Percentiles rank a stretch among this genome's conserved stretches.
Conservation (phyloP, 2,888 invertebrate species). For the Atethmia centrago region DNA sequence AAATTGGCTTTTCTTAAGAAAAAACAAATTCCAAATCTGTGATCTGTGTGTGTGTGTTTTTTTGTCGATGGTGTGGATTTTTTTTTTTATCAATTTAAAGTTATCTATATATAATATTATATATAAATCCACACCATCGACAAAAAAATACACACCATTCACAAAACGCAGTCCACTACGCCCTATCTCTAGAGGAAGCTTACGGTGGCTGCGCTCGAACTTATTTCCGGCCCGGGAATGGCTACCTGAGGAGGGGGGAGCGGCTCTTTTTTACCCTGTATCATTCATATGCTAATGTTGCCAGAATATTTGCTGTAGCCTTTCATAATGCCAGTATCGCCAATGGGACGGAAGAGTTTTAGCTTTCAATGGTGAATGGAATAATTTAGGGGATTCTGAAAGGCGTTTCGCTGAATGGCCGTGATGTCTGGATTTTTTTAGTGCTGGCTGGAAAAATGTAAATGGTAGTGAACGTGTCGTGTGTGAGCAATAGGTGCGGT, state of each 20-base stretch:
- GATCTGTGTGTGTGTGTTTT: no score
- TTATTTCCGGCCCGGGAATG: constrained; percentile 82
- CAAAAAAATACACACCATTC: background rate
- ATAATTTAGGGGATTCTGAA: constrained; percentile 56
- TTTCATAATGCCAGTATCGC: constrained; percentile 62
- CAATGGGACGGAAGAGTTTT: constrained; percentile 67
- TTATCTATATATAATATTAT: no score
- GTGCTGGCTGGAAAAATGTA: background rate
- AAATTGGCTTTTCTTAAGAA: no score
- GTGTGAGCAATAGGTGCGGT: background rate
- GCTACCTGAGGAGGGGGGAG: constrained; percentile 77
- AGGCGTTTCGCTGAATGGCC: constrained; percentile 36
- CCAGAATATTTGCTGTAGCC: constrained; percentile 75
- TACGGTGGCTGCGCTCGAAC: constrained; percentile 71
- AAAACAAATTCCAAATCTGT: no score
- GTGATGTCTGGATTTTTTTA: constrained; percentile 47
- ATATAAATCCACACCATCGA: no score
- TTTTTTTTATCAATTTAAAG: no score
- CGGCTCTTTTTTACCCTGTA: constrained; percentile 79
- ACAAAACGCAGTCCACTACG: constrained; percentile 64
- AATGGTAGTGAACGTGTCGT: background rate
- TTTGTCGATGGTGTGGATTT: no score
- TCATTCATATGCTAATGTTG: constrained; percentile 88
- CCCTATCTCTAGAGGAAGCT: constrained; percentile 62
- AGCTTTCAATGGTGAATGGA: constrained; percentile 61